These are phyloP conservation scores for Halichoeres trimaculatus DNA, from an alignment of 2,113 vertebrate genomes.

Conservation along the genomic window DNA sequence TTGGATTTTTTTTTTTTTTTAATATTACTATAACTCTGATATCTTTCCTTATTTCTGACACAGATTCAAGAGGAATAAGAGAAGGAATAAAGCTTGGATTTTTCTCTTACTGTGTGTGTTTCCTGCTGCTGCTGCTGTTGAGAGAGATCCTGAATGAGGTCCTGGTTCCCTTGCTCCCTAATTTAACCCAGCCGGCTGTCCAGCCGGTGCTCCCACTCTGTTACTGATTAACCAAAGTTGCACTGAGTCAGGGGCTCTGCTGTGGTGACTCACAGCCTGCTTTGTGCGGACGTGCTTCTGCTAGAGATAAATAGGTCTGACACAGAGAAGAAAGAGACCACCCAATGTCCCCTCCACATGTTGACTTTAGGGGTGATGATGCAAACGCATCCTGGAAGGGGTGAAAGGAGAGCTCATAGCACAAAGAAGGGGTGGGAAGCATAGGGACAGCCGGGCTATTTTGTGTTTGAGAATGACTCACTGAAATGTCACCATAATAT, in stretches of 20 bases:
- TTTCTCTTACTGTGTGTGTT: constrained; percentile 64
- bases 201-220: constrained; percentile 24
- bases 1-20: neutral
- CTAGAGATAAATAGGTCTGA: constrained; percentile 57
- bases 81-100: constrained; percentile 4
- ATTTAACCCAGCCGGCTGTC: constrained; percentile 48
- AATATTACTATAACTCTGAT: neutral
- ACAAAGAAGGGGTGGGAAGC: constrained; percentile 15
- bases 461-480: constrained; percentile 51
- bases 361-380: constrained; percentile 53
- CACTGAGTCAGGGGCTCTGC: constrained; percentile 56
- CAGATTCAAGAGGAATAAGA: neutral
- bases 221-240: constrained; percentile 74
- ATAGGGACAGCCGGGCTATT: constrained; percentile 15
- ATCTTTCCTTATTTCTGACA: neutral
- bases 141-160: constrained; percentile 51
- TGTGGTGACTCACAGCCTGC: constrained; percentile 55
- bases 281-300: constrained; percentile 52
- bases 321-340: constrained; percentile 32
- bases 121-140: constrained; percentile 28
- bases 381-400: constrained; percentile 38
- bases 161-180: constrained; percentile 35
- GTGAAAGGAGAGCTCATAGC: constrained; percentile 26
- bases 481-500: constrained; percentile 17
- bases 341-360: constrained; percentile 46